A percentile compares a stretch with the other conserved stretches of the same genome.
phyloP scores from a whole-genome alignment of 2,888 invertebrate species.

The Chloroclystis v-ata region DNA sequence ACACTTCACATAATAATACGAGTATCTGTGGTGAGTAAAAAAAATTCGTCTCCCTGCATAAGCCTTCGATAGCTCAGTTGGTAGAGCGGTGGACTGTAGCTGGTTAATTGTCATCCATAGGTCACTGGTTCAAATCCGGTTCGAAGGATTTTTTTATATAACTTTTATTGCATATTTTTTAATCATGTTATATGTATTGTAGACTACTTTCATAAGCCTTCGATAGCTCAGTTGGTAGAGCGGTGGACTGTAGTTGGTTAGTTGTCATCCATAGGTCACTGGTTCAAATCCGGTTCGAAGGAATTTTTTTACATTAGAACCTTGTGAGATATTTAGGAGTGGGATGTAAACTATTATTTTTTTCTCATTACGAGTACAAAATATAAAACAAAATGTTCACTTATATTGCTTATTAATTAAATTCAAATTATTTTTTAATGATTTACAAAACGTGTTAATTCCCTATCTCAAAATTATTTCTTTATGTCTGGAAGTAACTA shows the following conservation, averaged over 20 bases:
- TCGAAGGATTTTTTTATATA: slow-evolving; percentile 65
- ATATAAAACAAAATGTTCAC: no score
- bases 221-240: slow-evolving; percentile 79
- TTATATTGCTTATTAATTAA: no score
- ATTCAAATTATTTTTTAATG: no score
- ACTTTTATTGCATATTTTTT: neutral
- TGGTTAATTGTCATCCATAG: slow-evolving; percentile 70
- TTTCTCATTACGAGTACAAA: no score
- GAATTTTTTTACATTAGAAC: no score
- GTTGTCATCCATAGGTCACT: slow-evolving; percentile 74
- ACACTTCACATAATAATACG: slow-evolving; percentile 1
- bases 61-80: slow-evolving; percentile 78
- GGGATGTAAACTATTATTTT: no score
- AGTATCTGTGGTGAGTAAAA: neutral
- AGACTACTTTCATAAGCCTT: slow-evolving; percentile 40
- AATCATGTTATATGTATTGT: neutral
- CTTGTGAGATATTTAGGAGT: no score
- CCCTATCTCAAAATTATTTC: no score
- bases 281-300: slow-evolving; percentile 81
- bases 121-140: slow-evolving; percentile 81
- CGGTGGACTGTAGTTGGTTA: slow-evolving; percentile 65
- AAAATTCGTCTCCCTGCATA: neutral
- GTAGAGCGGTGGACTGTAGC: slow-evolving; percentile 78
- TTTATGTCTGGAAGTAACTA: no score
- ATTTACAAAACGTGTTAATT: no score